Evolutionary conservation across 2,888 invertebrate species (phyloP).

Genomic region (Sericinus montela): DNA sequence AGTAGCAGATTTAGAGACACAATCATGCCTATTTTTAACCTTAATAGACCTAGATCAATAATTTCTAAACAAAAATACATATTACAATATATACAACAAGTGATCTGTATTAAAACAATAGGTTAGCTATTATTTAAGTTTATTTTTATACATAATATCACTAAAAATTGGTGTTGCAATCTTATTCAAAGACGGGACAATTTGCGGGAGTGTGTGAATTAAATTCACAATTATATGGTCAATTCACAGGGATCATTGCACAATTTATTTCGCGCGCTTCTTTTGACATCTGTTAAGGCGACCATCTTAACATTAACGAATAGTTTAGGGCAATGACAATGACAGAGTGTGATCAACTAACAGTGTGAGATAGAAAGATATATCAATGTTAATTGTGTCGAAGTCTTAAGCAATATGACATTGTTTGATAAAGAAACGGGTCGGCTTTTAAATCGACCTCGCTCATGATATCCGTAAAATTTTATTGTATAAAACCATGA

Average conservation of each 20-base stretch:
- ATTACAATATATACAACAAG: no score
- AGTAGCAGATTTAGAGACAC: no score
- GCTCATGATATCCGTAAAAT: conserved; percentile 10
- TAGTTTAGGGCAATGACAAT: conserved; percentile 7
- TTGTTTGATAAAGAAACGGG: neutral
- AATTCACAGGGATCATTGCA: conserved; percentile 18
- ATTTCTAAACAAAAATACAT: no score
- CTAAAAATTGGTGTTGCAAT: conserved; percentile 1
- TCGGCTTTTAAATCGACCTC: conserved; percentile 1
- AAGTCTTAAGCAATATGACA: conserved; percentile 5
- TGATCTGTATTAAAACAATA: no score
- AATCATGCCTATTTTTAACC: no score
- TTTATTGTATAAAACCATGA: neutral
- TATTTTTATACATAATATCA: no score
- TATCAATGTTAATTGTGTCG: neutral
- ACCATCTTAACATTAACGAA: conserved; percentile 15
- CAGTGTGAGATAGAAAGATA: conserved; percentile 4
- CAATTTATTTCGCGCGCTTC: conserved; percentile 17
- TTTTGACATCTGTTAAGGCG: conserved; percentile 14
- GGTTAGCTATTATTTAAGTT: no score
- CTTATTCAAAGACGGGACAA: conserved; percentile 24
- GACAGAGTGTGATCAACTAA: conserved; percentile 8
- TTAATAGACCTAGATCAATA: no score
- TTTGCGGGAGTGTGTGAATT: conserved; percentile 40
- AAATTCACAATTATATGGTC: conserved; percentile 34